Evolutionary conservation across 2,888 invertebrate species (phyloP), one percentile per base, ranked within the genome.

Genomic region (Cepaea hortensis): DNA sequence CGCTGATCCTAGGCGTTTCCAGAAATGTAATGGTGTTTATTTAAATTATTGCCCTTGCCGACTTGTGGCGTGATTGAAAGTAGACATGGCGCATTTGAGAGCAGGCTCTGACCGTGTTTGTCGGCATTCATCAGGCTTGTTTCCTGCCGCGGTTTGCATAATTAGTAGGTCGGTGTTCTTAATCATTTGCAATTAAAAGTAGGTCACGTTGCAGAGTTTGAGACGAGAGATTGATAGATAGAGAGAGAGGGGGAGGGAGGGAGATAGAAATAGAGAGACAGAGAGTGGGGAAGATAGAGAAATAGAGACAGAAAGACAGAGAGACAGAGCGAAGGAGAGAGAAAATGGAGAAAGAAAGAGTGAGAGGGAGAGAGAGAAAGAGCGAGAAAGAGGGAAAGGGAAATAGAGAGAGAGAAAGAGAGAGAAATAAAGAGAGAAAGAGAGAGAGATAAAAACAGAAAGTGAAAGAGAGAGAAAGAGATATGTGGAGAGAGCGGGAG

Each of bases 21-120:
- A 68, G 70, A 81, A 81, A 81, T 81, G 81, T 70, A 48, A 81
- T 81, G 81, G 68, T 81, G 70, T 81, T 81, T 81, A 81, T 81
- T 81, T 68, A 81, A 68, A 81, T 81, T 70, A 48, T 79, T 79
- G 62, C 79, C 79, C 13, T 6, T 15, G 62, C 35, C 35, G 62
- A 79, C 62, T 13, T 15, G 55, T 13, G 79, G 62, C 20, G 62
- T 79, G 79, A 79, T 79, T 79, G 79, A 70, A 70, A 61, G 48
- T 11, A 23, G 70, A 20, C 68, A 5, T 18, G 68, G 23, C 35
- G 81, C 50, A 50, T 81, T 68, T 50, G 68, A 6, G 50, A 46
- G 50, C 81, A 50, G 70, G 50, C 46, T n/a, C 3, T 20, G 68
- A 68, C 68, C 68, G 50, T 48, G 50, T 68, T 68, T 68, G 13